Evolutionary conservation across 2,888 invertebrate genomes (phyloP).

Genomic region (Gandaritis pyraliata): DNA sequence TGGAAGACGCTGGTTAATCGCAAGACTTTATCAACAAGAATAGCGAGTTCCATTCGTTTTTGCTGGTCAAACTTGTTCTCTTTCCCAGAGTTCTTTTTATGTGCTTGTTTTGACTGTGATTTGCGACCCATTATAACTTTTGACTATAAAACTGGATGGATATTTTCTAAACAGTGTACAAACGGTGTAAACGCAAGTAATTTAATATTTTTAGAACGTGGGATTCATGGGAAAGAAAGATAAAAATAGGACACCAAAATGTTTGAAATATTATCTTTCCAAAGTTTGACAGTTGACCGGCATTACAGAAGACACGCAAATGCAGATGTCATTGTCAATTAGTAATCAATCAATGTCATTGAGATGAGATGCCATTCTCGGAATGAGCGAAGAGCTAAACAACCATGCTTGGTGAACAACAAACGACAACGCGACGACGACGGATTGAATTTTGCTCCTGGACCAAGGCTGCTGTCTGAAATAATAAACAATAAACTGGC

Average conservation of each 20-base stretch:
- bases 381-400: no score
- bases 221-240: constrained; percentile 41
- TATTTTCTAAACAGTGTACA: background rate
- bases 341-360: no score
- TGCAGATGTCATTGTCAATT: no score
- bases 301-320: no score
- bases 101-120: constrained; percentile 70
- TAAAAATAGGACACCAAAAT: constrained; percentile 69
- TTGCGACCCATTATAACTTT: constrained; percentile 69
- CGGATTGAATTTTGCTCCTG: no score
- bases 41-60: constrained; percentile 83
- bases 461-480: no score
- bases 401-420: no score
- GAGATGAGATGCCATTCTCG: no score
- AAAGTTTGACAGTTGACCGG: background rate
- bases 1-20: constrained; percentile 81
- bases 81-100: constrained; percentile 68
- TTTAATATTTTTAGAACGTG: constrained; percentile 46
- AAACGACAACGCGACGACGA: no score
- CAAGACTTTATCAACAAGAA: constrained; percentile 84
- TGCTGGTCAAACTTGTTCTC: constrained; percentile 74
- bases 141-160: background rate
- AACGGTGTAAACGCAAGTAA: constrained; percentile 39
- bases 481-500: no score
- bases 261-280: constrained; percentile 55